phyloP scores from a whole-genome alignment of 2,888 invertebrate species.

The Drosophila dives region DNA sequence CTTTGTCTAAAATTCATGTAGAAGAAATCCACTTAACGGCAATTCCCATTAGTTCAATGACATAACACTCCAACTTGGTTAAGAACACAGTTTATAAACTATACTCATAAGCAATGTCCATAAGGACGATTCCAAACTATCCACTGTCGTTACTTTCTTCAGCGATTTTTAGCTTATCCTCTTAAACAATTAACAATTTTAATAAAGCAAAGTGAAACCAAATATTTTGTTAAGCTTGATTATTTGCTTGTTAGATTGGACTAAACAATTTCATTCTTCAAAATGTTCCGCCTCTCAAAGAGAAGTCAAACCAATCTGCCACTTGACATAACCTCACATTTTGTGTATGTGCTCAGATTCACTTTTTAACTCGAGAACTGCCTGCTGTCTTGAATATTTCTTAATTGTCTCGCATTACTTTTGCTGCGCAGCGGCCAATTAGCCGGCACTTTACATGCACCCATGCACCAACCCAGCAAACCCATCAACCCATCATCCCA shows the following conservation, averaged over 20 bases:
- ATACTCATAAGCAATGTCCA: not conserved
- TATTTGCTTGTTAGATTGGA: not conserved
- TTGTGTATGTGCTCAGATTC: not conserved
- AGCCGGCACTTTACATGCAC: slow-evolving; percentile 56
- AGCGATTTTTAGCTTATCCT: not conserved
- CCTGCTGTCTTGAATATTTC: slow-evolving; percentile 18
- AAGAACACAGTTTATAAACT: not conserved
- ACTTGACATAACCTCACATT: slow-evolving; percentile 25
- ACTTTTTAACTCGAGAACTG: slow-evolving; percentile 1
- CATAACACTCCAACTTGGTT: not conserved
- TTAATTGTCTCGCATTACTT: slow-evolving; percentile 55
- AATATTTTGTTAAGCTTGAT: too few species aligned
- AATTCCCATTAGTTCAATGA: not conserved
- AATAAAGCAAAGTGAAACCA: not conserved
- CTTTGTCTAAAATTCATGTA: too few species aligned
- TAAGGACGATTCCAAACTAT: not conserved
- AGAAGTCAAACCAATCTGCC: not conserved
- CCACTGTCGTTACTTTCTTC: not conserved
- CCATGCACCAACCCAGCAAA: slow-evolving; percentile 21
- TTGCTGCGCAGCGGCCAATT: slow-evolving; percentile 62
- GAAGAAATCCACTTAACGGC: not conserved
- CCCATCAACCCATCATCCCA: not conserved
- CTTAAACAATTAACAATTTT: not conserved
- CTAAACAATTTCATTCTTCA: not conserved
- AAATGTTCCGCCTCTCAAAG: not conserved